Evolutionary conservation across 2,888 invertebrate genomes (phyloP), one percentile per base, ranked within the genome.

Genomic region (Bombylius discolor): DNA sequence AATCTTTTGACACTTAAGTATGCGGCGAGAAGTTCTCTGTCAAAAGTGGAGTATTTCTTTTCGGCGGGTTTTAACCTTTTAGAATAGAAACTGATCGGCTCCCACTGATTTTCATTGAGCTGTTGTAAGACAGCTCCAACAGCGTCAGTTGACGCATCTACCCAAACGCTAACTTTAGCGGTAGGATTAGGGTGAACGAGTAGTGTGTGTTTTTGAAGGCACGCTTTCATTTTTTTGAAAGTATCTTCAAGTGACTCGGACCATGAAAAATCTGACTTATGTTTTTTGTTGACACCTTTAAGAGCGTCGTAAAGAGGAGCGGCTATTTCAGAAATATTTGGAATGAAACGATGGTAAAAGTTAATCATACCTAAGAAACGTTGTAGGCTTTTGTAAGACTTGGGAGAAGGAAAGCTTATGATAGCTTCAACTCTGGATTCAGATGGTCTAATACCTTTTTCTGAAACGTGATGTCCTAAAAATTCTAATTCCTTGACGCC

Each of bases 81-180:
- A 39, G 54, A 54, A 33, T 31, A 54, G 4, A n/a, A n/a, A n/a
- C n/a, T n/a, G n/a, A 54, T 6, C 3, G 54, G 54, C 45, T 45
- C 23, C 50, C 45, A 54, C 5, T 45, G 4, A 7, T 50, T 34
- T 34, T 14, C 13, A 1, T 31, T 14, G 1, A 14, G n/a, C 36
- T 54, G 45, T 33, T 54, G 49, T 45, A 54, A 14, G 4, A 49
- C 49, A 1, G 54, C 49, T 8, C 49, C 54, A 12, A 54, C 31
- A 3, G 49, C 46, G 23, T 56, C 55, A n/a, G 23, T 51, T 12
- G 55, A 56, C 7, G 55, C 55, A 42, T 56, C 55, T 48, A n/a
- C 47, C 52, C 42, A 52, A 45, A 56, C 49, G 47, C 56, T 49
- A 31, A 49, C 5, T n/a, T 56, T 48, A 3, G 56, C 51, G 9